Evolutionary conservation across 2,888 invertebrate species (phyloP).

Genomic region (Gastracanthus pulcherrimus): DNA sequence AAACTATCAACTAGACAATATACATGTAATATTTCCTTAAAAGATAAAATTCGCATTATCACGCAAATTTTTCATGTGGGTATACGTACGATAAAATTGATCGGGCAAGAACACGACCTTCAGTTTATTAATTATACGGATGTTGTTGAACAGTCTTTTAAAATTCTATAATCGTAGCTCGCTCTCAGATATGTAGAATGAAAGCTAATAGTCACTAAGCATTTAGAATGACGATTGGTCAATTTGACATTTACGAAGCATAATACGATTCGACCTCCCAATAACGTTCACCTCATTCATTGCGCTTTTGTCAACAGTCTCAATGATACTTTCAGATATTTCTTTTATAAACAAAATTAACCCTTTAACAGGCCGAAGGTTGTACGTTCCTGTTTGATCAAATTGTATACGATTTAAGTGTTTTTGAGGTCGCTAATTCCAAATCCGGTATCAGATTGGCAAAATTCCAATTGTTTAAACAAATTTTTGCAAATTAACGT

Average conservation of each 20-base stretch:
- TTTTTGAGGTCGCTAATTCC: too few species aligned
- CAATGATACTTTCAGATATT: background rate
- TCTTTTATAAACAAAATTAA: too few species aligned
- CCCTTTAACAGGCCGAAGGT: too few species aligned
- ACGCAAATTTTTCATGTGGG: background rate
- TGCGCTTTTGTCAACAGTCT: conserved; percentile 14
- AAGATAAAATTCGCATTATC: background rate
- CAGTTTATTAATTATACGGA: conserved; percentile 17
- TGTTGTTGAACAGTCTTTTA: conserved; percentile 36
- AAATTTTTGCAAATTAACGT: too few species aligned
- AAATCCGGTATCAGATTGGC: too few species aligned
- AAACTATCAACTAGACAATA: background rate
- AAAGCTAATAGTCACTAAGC: conserved; percentile 42
- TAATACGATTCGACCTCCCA: conserved; percentile 44
- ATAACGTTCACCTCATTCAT: conserved; percentile 25
- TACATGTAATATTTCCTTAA: conserved; percentile 19
- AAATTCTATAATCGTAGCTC: conserved; percentile 25
- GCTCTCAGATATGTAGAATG: conserved; percentile 35
- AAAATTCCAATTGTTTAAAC: too few species aligned
- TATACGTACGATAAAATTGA: conserved; percentile 3
- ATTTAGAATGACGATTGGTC: conserved; percentile 51
- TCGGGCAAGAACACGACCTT: conserved; percentile 15
- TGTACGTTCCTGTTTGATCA: too few species aligned
- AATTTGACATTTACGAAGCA: conserved; percentile 47
- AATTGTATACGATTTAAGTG: too few species aligned